Evolutionary conservation across 2,888 invertebrate genomes (phyloP), one percentile per base, ranked within the genome.

Genomic region (Zygogramma bicolorata): DNA sequence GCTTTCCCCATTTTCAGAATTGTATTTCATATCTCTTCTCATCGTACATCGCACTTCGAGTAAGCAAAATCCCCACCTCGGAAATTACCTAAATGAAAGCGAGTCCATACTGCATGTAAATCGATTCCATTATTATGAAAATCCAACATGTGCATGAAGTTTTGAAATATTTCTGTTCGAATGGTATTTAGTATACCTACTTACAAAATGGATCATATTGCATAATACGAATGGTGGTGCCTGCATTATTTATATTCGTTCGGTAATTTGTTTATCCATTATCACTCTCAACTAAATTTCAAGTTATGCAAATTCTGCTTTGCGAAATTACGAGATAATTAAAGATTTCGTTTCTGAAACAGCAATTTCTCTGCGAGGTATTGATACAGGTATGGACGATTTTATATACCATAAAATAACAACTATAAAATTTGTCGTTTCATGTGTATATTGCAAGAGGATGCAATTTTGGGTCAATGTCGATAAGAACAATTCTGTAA

Each of bases 181-280:
- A 42, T 18, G 42, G 18, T 42, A 18, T 42, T 15, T 42, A n/a
- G n/a, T n/a, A n/a, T 38, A 38, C 38, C 38, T 25, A 53, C 27
- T 53, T 27, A n/a, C n/a, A 25, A 53, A 53, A 25, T 53, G 27
- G 1, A 53, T 53, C 25, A n/a, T 5, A 53, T 53, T 53, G 53
- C 53, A 53, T 53, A 53, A 53, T 18, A 5, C 46, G 31, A 65
- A 65, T 65, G 18, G 65, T 8, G 68, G 68, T 62, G 68, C 68
- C 68, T 25, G 68, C 49, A 68, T 68, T 63, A 49, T 53, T 38
- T 40, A 42, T 25, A 25, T 27, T 25, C 49, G 38, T 31, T 57
- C 20, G 8, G 53, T 61, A 61, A 68, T 68, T 61, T 68, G 68
- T 61, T 68, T 68, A 68, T 62, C 38, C 38, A 68, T 68, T 68